Evolutionary conservation across 2,888 invertebrate genomes (phyloP).

Genomic region (Drosophila differens): DNA sequence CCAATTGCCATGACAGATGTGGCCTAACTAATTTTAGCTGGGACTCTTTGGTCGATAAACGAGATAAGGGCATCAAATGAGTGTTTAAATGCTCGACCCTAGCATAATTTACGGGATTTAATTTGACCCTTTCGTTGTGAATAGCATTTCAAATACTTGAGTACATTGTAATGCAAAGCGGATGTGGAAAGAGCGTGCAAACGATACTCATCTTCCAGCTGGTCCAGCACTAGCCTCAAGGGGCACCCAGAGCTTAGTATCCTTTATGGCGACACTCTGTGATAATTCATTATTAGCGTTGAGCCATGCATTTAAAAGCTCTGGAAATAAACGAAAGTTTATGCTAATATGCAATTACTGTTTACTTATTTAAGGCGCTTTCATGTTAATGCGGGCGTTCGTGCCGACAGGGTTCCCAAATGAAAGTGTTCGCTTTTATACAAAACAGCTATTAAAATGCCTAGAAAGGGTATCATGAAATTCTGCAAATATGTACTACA

Average conservation of each 20-base stretch:
- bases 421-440: not conserved
- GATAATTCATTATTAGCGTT: constrained; percentile 44
- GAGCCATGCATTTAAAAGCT: constrained; percentile 16
- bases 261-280: constrained; percentile 10
- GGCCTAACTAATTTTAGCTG: constrained; percentile 27
- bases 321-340: constrained; percentile 28
- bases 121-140: constrained; percentile 50
- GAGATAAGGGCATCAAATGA: constrained; percentile 55
- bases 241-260: constrained; percentile 3
- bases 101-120: constrained; percentile 65
- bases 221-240: not conserved
- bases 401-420: not conserved
- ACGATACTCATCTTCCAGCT: not conserved
- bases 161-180: constrained; percentile 10
- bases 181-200: not conserved
- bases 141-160: constrained; percentile 5
- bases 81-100: constrained; percentile 61
- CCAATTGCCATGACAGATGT: not conserved
- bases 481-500: not conserved
- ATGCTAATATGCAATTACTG: constrained; percentile 53
- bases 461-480: not conserved
- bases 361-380: constrained; percentile 20
- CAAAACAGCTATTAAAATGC: not conserved
- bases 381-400: not conserved
- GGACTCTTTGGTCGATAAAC: constrained; percentile 30